A percentile compares a stretch with the other conserved stretches of the same genome.
Evolutionary conservation across 2,888 invertebrate genomes (phyloP).

Genomic region (Allygus modestus): DNA sequence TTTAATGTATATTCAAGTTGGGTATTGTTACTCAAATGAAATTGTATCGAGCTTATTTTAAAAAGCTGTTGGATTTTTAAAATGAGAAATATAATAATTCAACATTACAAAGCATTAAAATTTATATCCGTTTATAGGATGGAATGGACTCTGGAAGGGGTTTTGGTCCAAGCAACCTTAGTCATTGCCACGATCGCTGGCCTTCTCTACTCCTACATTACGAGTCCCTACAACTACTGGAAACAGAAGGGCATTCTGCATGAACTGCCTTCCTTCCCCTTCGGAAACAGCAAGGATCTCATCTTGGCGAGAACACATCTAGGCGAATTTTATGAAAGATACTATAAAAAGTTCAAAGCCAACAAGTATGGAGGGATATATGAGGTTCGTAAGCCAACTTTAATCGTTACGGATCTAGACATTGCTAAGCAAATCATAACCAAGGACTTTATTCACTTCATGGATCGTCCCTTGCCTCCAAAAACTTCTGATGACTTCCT

Average conservation of each 20-base stretch:
- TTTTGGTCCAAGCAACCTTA: constrained; percentile 41
- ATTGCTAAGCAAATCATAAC: constrained; percentile 75
- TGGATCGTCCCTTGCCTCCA: constrained; percentile 75
- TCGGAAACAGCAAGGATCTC: constrained; percentile 37
- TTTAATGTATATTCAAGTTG: no score
- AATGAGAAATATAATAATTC: no score
- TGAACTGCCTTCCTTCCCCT: constrained; percentile 3
- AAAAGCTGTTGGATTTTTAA: no score
- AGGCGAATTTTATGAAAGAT: constrained; percentile 21
- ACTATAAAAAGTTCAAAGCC: constrained; percentile 59
- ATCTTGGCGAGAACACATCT: constrained; percentile 18
- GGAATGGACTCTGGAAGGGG: constrained; percentile 15
- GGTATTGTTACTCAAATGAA: no score
- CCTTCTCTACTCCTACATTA: constrained; percentile 42
- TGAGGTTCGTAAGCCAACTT: constrained; percentile 75
- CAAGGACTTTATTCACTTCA: constrained; percentile 76
- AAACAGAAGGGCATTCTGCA: constrained; percentile 5
- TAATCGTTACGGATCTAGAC: constrained; percentile 75
- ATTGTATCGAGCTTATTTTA: no score
- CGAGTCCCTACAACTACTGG: constrained; percentile 47
- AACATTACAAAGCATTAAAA: no score
- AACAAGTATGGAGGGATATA: constrained; percentile 76
- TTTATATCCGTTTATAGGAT: not conserved
- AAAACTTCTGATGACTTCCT: constrained; percentile 73
- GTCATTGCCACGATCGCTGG: constrained; percentile 32